Conservation (phyloP, 2,797 vertebrate genomes). For the Peromyscus eremicus region DNA sequence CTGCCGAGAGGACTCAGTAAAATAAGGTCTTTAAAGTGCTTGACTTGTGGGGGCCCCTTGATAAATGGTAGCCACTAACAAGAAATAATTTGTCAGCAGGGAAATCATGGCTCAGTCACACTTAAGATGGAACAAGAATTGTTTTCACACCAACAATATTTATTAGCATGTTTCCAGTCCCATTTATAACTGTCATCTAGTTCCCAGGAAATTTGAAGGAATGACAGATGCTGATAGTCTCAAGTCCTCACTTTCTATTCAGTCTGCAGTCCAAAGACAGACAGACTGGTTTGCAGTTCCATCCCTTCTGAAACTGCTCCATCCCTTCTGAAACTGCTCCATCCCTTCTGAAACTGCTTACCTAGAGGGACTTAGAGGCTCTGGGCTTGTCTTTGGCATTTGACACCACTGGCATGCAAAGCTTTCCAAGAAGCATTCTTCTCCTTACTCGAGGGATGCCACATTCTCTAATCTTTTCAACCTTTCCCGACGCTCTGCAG, state of each 20-base stretch:
- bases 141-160: not conserved
- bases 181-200: not conserved
- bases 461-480: not conserved
- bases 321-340: too few species aligned
- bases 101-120: constrained; percentile 36
- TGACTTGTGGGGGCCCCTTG: not conserved
- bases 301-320: not conserved
- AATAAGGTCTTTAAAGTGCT: not conserved
- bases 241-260: not conserved
- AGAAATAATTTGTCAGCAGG: constrained; percentile 18
- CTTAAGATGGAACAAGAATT: constrained; percentile 15
- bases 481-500: not conserved
- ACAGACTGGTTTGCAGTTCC: not conserved
- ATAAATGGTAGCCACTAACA: constrained; percentile 8
- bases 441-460: not conserved
- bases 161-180: not conserved
- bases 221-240: not conserved
- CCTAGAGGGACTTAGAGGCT: not conserved
- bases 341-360: not conserved
- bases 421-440: constrained; percentile 15
- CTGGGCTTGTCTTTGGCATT: not conserved
- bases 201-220: constrained; percentile 24
- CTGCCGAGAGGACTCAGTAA: not conserved
- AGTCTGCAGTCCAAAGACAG: not conserved
- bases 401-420: not conserved